Base-by-base conservation (phyloP, 2,888 invertebrate species). In the Caenorhabditis sp. region DNA sequence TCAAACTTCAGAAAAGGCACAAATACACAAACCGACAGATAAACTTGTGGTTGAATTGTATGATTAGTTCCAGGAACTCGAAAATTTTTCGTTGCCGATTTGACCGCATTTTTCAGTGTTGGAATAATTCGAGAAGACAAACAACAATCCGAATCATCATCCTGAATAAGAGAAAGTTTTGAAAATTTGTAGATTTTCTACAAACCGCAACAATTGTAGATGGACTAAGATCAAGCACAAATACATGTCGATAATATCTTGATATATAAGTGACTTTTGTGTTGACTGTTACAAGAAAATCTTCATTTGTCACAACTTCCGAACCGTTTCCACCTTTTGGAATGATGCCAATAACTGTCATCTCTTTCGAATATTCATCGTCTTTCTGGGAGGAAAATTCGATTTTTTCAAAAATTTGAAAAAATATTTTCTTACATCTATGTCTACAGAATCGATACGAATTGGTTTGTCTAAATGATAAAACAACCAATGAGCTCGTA, bases 191-290 rank as follows among this genome's bases (percentile, higher is more conserved):
- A 57, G 66, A 69, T 88, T 91, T 89, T 88, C n/a, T n/a, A n/a
- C n/a, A n/a, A n/a, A 92, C 92, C 76, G 93, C 92, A 69, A 92
- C 91, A 58, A 92, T 91, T 68, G 92, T 90, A 1, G 93, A 93
- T 12, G 93, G 93, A 87, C 93, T 93, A 87, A 93, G 90, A 88
- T 93, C 93, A 69, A 93, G 89, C 81, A 93, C 92, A 86, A 92
- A 93, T 58, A 92, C 93, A 79, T 93, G 91, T 76, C 92, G 90
- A 87, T 93, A 93, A 72, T 91, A 90, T 79, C 92, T 91, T 23
- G 93, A 91, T 51, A 93, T 88, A 88, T 93, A 93, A 81, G 91
- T 91, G 43, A 93, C 77, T 58, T 79, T 78, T 14, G 84, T 83
- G 17, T 69, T 58, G 19, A 62, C 60, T 1, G 77, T 69, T 10